phyloP scores from a whole-genome alignment of 92 coral and sea anemone species.

The Actinostola sp. region DNA sequence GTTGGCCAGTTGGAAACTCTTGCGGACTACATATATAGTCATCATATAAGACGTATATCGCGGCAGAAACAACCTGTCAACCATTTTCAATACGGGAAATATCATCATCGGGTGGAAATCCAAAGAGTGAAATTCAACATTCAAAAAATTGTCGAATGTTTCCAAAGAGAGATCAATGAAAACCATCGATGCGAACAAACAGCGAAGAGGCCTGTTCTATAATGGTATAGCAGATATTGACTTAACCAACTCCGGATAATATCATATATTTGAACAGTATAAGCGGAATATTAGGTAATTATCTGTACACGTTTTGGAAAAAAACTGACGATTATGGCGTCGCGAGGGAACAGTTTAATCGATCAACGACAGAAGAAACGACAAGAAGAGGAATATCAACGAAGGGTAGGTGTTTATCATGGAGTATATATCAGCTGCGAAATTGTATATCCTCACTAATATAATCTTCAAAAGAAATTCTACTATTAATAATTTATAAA shows the following conservation, averaged over 20 bases:
- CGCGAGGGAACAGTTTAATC: constrained; percentile 45
- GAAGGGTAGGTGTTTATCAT: constrained; percentile 54
- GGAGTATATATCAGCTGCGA: too few species aligned
- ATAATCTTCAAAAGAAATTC: too few species aligned
- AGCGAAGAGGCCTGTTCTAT: not conserved
- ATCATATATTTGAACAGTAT: constrained; percentile 3
- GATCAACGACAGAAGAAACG: constrained; percentile 61
- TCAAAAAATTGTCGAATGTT: not conserved
- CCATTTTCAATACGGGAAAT: too few species aligned
- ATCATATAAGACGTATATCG: not conserved
- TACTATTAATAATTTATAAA: too few species aligned
- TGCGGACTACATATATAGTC: too few species aligned
- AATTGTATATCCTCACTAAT: too few species aligned
- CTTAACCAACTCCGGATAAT: constrained; percentile 8
- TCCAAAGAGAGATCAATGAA: constrained; percentile 6
- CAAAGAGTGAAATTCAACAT: too few species aligned
- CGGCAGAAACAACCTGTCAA: not conserved
- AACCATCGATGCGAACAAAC: constrained; percentile 5
- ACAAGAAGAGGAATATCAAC: constrained; percentile 66
- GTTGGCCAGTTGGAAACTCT: too few species aligned
- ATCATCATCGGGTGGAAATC: too few species aligned
- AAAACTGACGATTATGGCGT: constrained; percentile 19
- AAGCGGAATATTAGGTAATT: not conserved
- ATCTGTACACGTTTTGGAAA: not conserved
- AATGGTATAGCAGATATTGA: constrained; percentile 8